Conservation (phyloP, 2,797 vertebrate genomes). For the Ptychobarbus kaznakovi region DNA sequence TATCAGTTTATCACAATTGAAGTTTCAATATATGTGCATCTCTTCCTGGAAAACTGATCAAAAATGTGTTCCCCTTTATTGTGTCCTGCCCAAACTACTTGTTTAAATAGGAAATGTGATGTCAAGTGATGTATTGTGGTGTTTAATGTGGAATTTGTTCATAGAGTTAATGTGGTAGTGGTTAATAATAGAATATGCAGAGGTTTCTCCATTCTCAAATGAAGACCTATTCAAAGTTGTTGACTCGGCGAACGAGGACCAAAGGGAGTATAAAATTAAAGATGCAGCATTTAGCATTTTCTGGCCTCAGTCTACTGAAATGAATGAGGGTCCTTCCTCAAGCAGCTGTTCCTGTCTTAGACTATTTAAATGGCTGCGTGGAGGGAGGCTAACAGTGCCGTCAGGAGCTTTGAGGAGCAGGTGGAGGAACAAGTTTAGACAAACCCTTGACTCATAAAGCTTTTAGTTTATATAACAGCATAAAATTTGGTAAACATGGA, state of each 20-base stretch:
- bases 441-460: slow-evolving; percentile 23
- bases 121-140: neutral
- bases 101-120: neutral
- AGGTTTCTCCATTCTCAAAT: slow-evolving; percentile 1
- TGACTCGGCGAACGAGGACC: neutral
- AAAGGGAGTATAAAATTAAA: slow-evolving; percentile 28
- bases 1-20: neutral
- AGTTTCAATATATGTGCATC: neutral
- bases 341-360: slow-evolving; percentile 48
- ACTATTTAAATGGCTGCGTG: slow-evolving; percentile 3
- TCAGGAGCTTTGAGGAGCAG: slow-evolving; percentile 7
- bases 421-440: slow-evolving; percentile 30
- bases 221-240: slow-evolving; percentile 9
- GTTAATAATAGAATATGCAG: slow-evolving; percentile 1
- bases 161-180: neutral
- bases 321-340: slow-evolving; percentile 30
- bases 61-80: neutral
- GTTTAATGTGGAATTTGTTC: neutral
- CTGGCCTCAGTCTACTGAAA: slow-evolving; percentile 10
- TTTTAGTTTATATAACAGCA: slow-evolving; percentile 25
- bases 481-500: slow-evolving; percentile 17
- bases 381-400: slow-evolving; percentile 25
- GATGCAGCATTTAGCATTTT: slow-evolving; percentile 21
- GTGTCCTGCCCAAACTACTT: neutral
- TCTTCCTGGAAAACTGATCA: neutral